A percentile compares a stretch with the other conserved stretches of the same genome.
These are phyloP conservation scores for Odontomachus brunneus DNA, from an alignment of 1,140 invertebrate species.

Conservation along the genomic window DNA sequence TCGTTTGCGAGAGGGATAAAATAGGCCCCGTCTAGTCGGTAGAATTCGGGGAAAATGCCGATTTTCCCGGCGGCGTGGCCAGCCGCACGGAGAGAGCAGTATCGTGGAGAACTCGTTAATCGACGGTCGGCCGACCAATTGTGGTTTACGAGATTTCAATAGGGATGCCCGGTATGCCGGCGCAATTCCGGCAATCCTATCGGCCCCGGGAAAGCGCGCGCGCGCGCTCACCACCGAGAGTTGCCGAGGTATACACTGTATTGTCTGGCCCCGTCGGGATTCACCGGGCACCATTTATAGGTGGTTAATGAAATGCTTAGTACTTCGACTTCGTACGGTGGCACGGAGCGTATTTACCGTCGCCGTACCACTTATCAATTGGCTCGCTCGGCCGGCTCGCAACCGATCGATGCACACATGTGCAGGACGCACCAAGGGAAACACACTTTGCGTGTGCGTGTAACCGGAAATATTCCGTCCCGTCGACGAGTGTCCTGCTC, in stretches of 20 bases:
- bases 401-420: conserved; percentile 36
- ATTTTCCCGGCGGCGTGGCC: background rate
- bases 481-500: no score
- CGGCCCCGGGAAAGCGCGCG: conserved; percentile 20
- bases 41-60: background rate
- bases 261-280: conserved; percentile 45
- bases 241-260: conserved; percentile 23
- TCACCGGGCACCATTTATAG: conserved; percentile 54
- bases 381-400: conserved; percentile 14
- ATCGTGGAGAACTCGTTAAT: conserved; percentile 52
- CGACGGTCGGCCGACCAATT: conserved; percentile 54
- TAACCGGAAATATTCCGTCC: background rate
- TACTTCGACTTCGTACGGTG: conserved; percentile 37
- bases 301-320: conserved; percentile 59
- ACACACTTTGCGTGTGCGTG: background rate
- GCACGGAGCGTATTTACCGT: conserved; percentile 41
- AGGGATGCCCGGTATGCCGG: conserved; percentile 37
- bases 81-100: background rate
- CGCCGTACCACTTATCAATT: conserved; percentile 50
- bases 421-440: conserved; percentile 35
- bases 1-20: no score
- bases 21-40: background rate
- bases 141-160: conserved; percentile 67
- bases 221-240: conserved; percentile 1
- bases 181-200: conserved; percentile 59